Percentiles rank a stretch among this genome's conserved stretches.
phyloP scores from a whole-genome alignment of 2,888 invertebrate genomes.

The Ceraclea dissimilis region DNA sequence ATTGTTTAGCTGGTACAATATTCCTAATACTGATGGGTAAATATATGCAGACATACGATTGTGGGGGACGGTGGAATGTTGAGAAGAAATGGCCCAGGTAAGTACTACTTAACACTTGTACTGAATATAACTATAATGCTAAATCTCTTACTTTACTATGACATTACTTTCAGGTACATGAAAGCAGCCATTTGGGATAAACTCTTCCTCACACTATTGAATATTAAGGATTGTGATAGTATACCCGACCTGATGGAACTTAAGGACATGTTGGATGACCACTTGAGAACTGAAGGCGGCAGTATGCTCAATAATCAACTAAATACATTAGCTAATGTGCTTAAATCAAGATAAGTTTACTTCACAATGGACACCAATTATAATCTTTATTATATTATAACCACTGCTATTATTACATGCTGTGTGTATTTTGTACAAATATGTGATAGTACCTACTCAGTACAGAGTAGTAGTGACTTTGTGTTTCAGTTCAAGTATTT shows the following conservation, averaged over 20 bases:
- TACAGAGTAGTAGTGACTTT: no score
- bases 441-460: no score
- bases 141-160: neutral
- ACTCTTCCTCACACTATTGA: slow-evolving; percentile 73
- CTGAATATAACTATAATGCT: no score
- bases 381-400: no score
- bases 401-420: no score
- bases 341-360: slow-evolving; percentile 45
- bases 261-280: slow-evolving; percentile 41
- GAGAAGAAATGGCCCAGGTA: slow-evolving; percentile 65
- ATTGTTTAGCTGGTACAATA: slow-evolving; percentile 80
- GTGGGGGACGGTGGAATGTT: slow-evolving; percentile 58
- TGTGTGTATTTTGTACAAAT: no score
- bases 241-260: slow-evolving; percentile 64
- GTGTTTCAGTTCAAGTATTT: no score
- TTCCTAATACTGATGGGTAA: slow-evolving; percentile 82
- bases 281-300: slow-evolving; percentile 31
- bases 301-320: slow-evolving; percentile 40
- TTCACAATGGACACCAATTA: neutral
- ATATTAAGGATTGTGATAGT: slow-evolving; percentile 68
- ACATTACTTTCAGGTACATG: slow-evolving; percentile 51
- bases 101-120: neutral
- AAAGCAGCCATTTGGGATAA: slow-evolving; percentile 68
- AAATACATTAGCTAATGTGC: slow-evolving; percentile 46
- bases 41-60: slow-evolving; percentile 75